Base-by-base conservation (phyloP, 2,888 invertebrate genomes). In the Scrobipalpa costella region DNA sequence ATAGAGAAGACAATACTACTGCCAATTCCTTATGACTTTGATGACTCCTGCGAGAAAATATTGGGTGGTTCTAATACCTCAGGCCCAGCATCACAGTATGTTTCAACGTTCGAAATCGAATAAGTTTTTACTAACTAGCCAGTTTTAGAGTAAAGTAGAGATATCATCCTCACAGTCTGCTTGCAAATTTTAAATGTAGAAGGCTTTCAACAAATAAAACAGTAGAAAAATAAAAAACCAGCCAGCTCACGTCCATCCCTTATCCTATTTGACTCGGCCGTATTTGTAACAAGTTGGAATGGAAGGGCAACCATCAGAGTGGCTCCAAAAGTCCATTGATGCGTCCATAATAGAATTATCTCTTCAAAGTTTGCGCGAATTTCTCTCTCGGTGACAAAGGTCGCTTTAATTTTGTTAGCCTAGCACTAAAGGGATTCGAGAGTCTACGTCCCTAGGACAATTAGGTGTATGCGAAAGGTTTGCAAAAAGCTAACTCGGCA, bases 281-380 rank as follows among this genome's bases (percentile, higher is more conserved):
- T 7, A 3, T 34, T 55, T 34, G 55, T 34, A 55, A 34, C 52
- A 34, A 34, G 34, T 55, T 7, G 21, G 33, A 38, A 52, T 61
- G 50, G 61, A 38, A 27, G 27, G 40, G 33, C 62, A 62, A 47
- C 57, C 38, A 57, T 62, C 47, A 57, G n/a, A n/a, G 33, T 34
- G 57, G 57, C 57, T 47, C 57, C 38, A 9, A 47, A 62, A 19
- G 58, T 50, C 49, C 50, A 57, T 52, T 58, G 57, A 58, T 59
- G 33, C 58, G 21, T 57, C 50, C 19, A 49, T 58, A 59, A 63
- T 58, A 38, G 50, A 38, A 50, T 63, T 63, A 58, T 49, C 15
- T 19, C 2, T 34, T 38, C 34, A 15, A 34, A 61, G 44, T 59
- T 61, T 11, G 49, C 38, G 38, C 27, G 50, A 59, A 59, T 44